Conservation (phyloP, 2,888 invertebrate genomes). For the Tenthredo livida region DNA sequence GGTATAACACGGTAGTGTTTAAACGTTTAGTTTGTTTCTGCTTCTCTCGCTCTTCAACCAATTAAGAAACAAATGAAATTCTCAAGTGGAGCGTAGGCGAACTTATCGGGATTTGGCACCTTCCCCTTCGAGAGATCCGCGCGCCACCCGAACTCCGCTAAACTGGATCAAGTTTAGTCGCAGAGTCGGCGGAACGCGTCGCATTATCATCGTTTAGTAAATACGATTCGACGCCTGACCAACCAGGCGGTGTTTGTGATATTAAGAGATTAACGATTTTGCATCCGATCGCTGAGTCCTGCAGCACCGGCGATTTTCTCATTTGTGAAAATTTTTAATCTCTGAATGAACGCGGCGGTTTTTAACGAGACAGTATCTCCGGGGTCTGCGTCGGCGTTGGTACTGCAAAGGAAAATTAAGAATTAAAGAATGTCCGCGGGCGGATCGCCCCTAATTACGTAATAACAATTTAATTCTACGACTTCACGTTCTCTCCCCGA, state of each 20-base stretch:
- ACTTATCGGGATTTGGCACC: conserved; percentile 35
- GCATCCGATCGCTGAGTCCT: neutral
- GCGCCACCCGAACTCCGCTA: neutral
- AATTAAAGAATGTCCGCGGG: conserved; percentile 67
- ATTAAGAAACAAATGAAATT: conserved; percentile 41
- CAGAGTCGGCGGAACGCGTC: neutral
- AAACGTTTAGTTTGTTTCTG: conserved; percentile 8
- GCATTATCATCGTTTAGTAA: neutral
- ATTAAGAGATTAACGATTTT: neutral
- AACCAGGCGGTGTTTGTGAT: conserved; percentile 4
- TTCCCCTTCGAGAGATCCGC: neutral
- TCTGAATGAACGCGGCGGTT: conserved; percentile 67
- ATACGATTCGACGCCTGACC: neutral
- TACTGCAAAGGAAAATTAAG: conserved; percentile 67
- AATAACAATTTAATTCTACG: conserved; percentile 74
- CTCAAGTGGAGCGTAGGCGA: conserved; percentile 18
- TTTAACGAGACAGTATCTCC: conserved; percentile 1
- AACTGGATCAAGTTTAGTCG: conserved; percentile 35
- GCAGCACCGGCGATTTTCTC: neutral
- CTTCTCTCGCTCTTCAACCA: conserved; percentile 12
- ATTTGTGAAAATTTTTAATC: conserved; percentile 57
- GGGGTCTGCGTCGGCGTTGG: conserved; percentile 58
- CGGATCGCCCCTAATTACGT: conserved; percentile 75
- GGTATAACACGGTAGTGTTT: neutral
- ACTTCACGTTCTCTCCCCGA: conserved; percentile 33